Evolutionary conservation across 2,797 vertebrate species (phyloP), one percentile per base, ranked within the genome.

Genomic region (Knipowitschia caucasica): DNA sequence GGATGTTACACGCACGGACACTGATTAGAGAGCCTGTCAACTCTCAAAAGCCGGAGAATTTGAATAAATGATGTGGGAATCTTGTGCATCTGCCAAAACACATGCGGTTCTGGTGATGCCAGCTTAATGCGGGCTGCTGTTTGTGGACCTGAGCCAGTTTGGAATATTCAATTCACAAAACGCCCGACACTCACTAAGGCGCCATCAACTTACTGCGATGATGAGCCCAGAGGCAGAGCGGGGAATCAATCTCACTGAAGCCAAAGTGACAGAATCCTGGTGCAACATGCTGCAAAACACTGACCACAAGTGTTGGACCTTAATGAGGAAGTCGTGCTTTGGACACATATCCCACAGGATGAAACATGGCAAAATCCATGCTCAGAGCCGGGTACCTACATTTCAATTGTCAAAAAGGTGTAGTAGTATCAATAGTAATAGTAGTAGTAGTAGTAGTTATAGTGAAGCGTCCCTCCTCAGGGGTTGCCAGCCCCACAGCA

Each of bases 1-100:
- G 23, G 77, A 70, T 75, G 82, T 84, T 87, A 81, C 78, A 60
- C 75, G 81, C 74, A 69, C 81, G 83, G 79, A 83, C 79, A 78
- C 75, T 83, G 82, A 86, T 87, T 86, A 88, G 80, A 65, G 64
- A 79, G 67, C 71, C 80, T 88, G 85, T 85, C 85, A 82, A 77
- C 73, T 77, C 64, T 67, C 72, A 82, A 87, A 75, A 67, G 75
- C 67, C 77, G 77, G 75, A 79, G 68, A 73, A 82, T 86, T 82
- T 68, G 79, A 77, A 88, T 86, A 87, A 85, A 89, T 84, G 77
- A 71, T 78, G 83, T 81, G 55, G 55, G 64, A 79, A 77, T 70
- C 75, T 64, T 83, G 69, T 74, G 61, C 39, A 73, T 78, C 75
- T 82, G 86, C 81, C 81, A 81, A 69, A 44, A 85, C 63, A 62